A percentile compares a stretch with the other conserved stretches of the same genome.
phyloP scores from a whole-genome alignment of 2,797 vertebrate species.

The Sebastes oblongus region DNA sequence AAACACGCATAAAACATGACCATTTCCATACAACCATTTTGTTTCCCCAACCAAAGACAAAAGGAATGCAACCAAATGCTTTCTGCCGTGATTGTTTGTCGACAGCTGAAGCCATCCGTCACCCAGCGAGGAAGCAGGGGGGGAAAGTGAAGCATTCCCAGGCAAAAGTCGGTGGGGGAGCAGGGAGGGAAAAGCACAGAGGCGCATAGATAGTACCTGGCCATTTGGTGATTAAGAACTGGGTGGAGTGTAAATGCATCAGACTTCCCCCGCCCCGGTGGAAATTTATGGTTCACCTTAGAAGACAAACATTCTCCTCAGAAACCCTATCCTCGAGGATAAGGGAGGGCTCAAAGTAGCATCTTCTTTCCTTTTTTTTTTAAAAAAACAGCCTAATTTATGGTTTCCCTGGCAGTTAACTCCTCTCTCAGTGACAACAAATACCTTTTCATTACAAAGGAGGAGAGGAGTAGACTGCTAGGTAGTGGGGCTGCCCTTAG shows the following conservation, averaged over 20 bases:
- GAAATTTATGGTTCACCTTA: constrained; percentile 70
- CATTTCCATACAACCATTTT: constrained; percentile 66
- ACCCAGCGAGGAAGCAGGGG: constrained; percentile 74
- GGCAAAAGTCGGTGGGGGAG: constrained; percentile 55
- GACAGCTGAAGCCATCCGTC: constrained; percentile 83
- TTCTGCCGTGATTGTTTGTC: constrained; percentile 73
- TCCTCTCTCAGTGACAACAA: constrained; percentile 81
- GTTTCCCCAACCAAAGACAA: constrained; percentile 68
- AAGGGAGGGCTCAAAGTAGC: constrained; percentile 71
- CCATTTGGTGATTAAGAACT: constrained; percentile 80
- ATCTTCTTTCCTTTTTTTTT: constrained; percentile 59
- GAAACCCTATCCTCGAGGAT: constrained; percentile 76
- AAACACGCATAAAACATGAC: constrained; percentile 41
- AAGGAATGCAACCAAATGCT: constrained; percentile 80
- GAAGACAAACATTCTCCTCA: constrained; percentile 73
- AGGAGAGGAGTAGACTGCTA: constrained; percentile 61
- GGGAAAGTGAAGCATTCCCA: constrained; percentile 64
- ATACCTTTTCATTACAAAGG: constrained; percentile 84
- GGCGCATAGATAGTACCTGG: constrained; percentile 75
- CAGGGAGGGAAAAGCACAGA: constrained; percentile 32
- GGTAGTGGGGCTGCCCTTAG: constrained; percentile 68
- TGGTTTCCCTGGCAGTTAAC: constrained; percentile 78
- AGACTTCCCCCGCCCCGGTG: constrained; percentile 52
- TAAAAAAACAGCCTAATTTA: constrained; percentile 70
- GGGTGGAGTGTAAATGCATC: constrained; percentile 68